These are phyloP conservation scores for Akabosia matsudoensis DNA, from an alignment of 1,140 invertebrate genomes.

Conservation along the genomic window DNA sequence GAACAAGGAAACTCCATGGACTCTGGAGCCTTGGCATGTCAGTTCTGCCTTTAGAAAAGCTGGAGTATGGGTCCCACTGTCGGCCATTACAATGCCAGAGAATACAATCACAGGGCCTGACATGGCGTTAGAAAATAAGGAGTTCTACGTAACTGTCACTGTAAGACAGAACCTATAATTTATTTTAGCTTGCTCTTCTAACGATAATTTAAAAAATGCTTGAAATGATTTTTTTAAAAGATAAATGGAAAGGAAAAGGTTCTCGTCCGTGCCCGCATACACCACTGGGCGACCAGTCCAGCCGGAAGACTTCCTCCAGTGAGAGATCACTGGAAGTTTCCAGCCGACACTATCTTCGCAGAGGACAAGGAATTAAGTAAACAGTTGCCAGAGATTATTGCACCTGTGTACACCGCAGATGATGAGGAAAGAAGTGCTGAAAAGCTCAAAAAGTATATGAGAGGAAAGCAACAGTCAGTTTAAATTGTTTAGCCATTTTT, in stretches of 20 bases:
- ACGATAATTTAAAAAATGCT: background rate
- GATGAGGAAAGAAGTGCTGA: background rate
- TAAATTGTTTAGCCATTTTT: background rate
- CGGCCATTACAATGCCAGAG: slow-evolving; percentile 70
- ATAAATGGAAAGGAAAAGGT: slow-evolving; percentile 66
- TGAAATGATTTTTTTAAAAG: slow-evolving; percentile 48
- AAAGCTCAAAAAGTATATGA: background rate
- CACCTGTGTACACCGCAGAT: slow-evolving; percentile 22
- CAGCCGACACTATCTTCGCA: slow-evolving; percentile 48
- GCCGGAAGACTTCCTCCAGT: slow-evolving; percentile 43
- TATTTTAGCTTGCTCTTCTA: background rate
- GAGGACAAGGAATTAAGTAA: slow-evolving; percentile 48
- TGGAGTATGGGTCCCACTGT: slow-evolving; percentile 63
- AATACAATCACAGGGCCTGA: slow-evolving; percentile 73
- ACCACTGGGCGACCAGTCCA: slow-evolving; percentile 49
- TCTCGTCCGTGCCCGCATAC: slow-evolving; percentile 50
- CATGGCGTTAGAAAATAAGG: slow-evolving; percentile 68
- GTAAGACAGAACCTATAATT: slow-evolving; percentile 52
- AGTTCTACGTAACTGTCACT: slow-evolving; percentile 74
- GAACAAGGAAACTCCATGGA: slow-evolving; percentile 74
- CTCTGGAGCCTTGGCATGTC: slow-evolving; percentile 76
- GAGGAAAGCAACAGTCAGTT: background rate
- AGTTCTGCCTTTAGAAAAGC: slow-evolving; percentile 65
- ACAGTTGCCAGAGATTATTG: slow-evolving; percentile 41
- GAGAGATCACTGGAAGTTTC: slow-evolving; percentile 41